Evolutionary conservation across 2,113 vertebrate genomes (phyloP), one percentile per base, ranked within the genome.

Genomic region (Isurus oxyrinchus): DNA sequence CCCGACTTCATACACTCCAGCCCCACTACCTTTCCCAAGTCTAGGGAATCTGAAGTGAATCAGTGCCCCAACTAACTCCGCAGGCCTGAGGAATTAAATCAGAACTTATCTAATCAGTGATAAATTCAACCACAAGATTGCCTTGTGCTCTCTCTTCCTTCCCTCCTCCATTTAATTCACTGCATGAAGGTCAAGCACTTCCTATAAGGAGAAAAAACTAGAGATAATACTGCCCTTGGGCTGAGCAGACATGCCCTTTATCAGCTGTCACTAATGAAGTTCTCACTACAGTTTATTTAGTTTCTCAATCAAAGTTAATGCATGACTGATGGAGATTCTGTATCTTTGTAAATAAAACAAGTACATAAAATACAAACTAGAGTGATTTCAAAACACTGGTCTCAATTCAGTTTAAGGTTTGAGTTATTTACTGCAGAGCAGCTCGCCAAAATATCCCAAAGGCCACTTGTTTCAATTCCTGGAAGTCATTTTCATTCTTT

Each of bases 111-210:
- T 40, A 57, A n/a, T 93, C 55, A 93, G 14, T n/a, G 35, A 21
- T 10, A 63, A n/a, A 3, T 40, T 10, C 59, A 8, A 63, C 35
- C 66, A 57, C 49, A 57, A n/a, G 3, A 61, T n/a, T 27, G 27
- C 10, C 11, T 31, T 90, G 57, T 61, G 31, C 88, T 93, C 27
- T 61, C 55, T 16, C 31, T 59, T 59, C 88, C 11, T 57, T 25
- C 31, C 59, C 57, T 61, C 88, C 57, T 40, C 14, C 59, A 93
- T 35, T 63, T 3, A 94, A 94, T 40, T 63, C 59, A 63, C 2
- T 63, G 90, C n/a, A 94, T 40, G 90, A 94, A 94, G 59, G 59
- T 63, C 59, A 63, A n/a, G 35, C 59, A 63, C n/a, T 94, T 94
- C 90, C 35, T 23, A 61, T n/a, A 63, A 63, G 5, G 14, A 40